Evolutionary conservation across 2,888 invertebrate genomes (phyloP), one percentile per base, ranked within the genome.

Genomic region (Antheraea assamensis): DNA sequence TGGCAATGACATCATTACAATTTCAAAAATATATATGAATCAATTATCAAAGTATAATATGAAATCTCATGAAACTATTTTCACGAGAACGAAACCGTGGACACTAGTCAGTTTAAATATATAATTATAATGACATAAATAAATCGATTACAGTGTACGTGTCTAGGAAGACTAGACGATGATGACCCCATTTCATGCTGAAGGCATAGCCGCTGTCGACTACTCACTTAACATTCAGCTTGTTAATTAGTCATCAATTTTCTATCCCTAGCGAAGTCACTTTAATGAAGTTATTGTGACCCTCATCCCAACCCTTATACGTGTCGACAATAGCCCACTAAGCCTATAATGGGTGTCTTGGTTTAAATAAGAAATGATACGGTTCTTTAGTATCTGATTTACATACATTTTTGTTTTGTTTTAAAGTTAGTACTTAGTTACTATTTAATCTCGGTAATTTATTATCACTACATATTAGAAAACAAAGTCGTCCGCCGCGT

Each of bases 221-320:
- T 79, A 79, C 79, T 78, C 78, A 78, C 79, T 83, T 83, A 81
- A 82, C 78, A 82, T 84, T 85, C 79, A 82, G 84, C 82, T 85
- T 81, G 82, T 83, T 86, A 87, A 87, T 86, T 85, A 83, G 81
- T 83, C 87, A 84, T 87, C 84, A 83, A 85, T 87, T 83, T 83
- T 83, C 81, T 77, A 80, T 76, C 82, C 81, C 82, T 85, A 83
- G 85, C 82, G 80, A 85, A 84, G 82, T 84, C 81, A 83, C 80
- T 81, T 80, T 86, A 87, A 86, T 87, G 79, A 85, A 86, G 83
- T 86, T 86, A 86, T 85, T 82, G 81, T 81, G 79, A 85, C 84
- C 84, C 83, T 82, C 74, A 80, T 24, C 70, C 61, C 27, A 72
- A 31, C 71, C 66, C 64, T 80, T 80, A 77, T 79, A 76, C 74